Conservation (phyloP, 92 coral and sea anemone species). For the Epizoanthus fatuus region DNA sequence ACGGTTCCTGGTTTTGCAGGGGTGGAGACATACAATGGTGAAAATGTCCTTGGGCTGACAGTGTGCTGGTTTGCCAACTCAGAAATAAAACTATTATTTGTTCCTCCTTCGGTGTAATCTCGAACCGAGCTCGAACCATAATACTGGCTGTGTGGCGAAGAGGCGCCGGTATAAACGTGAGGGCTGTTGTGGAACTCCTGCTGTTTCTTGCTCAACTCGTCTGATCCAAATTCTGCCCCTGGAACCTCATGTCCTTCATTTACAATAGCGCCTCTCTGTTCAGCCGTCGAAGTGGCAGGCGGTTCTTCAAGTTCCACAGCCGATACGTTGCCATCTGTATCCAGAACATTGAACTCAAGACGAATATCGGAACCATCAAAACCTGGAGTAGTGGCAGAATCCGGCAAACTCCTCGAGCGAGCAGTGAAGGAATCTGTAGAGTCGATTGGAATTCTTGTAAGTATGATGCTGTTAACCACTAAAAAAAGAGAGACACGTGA, state of each 20-base stretch:
- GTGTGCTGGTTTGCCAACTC: not conserved
- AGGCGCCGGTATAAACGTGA: not conserved
- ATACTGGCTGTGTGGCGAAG: too few species aligned
- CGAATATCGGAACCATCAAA: conserved; percentile 90
- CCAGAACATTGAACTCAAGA: conserved; percentile 66
- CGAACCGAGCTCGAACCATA: not conserved
- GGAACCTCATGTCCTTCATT: not conserved
- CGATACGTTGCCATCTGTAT: not conserved
- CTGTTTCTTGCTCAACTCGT: not conserved
- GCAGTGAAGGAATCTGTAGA: conserved; percentile 7
- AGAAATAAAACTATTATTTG: not conserved
- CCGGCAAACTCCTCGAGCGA: conserved; percentile 30
- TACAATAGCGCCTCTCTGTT: not conserved
- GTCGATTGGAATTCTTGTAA: not conserved
- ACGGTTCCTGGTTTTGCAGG: conserved; percentile 12
- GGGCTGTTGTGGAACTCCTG: not conserved
- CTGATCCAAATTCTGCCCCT: not conserved
- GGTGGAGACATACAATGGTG: conserved; percentile 29
- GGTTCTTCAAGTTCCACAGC: not conserved
- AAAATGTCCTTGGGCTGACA: not conserved
- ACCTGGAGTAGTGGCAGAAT: conserved; percentile 50
- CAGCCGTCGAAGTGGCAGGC: not conserved
- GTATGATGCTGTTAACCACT: not conserved
- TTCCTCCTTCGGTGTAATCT: not conserved
- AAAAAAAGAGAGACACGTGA: not conserved